phyloP scores from a whole-genome alignment of 2,888 invertebrate genomes.

The Megamerina dolium region DNA sequence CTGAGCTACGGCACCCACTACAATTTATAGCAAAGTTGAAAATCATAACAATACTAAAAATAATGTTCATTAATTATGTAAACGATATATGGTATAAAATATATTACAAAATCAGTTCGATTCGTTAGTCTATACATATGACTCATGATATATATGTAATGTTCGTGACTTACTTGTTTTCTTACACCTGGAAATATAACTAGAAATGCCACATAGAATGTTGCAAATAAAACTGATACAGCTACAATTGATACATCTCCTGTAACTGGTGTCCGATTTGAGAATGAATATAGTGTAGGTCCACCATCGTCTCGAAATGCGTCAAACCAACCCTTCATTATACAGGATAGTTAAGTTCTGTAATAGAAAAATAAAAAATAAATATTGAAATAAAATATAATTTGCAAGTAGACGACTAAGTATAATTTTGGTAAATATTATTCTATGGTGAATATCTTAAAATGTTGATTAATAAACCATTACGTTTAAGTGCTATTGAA shows the following conservation, averaged over 20 bases:
- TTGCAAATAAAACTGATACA: constrained; percentile 79
- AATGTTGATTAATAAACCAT: too few relatives aligned
- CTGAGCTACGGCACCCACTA: too few relatives aligned
- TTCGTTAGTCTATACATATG: background rate
- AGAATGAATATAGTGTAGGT: constrained; percentile 91
- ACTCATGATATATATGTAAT: background rate
- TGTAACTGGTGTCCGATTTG: constrained; percentile 91
- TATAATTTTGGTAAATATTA: background rate
- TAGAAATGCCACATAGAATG: constrained; percentile 89
- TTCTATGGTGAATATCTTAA: background rate
- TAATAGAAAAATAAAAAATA: constrained; percentile 13
- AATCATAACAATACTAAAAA: background rate
- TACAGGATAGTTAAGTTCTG: constrained; percentile 42
- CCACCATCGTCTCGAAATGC: constrained; percentile 95
- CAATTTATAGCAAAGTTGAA: background rate
- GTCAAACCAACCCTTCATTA: constrained; percentile 95
- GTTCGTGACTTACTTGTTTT: constrained; percentile 67
- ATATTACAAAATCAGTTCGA: background rate
- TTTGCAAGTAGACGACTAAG: background rate
- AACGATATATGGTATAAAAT: background rate
- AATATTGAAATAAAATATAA: constrained; percentile 1
- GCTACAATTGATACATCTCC: constrained; percentile 86
- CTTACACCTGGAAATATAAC: constrained; percentile 93
- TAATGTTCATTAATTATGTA: too few relatives aligned
- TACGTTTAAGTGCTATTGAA: too few relatives aligned